Conservation (phyloP, 1,140 invertebrate species). For the Ridgeia piscesae region DNA sequence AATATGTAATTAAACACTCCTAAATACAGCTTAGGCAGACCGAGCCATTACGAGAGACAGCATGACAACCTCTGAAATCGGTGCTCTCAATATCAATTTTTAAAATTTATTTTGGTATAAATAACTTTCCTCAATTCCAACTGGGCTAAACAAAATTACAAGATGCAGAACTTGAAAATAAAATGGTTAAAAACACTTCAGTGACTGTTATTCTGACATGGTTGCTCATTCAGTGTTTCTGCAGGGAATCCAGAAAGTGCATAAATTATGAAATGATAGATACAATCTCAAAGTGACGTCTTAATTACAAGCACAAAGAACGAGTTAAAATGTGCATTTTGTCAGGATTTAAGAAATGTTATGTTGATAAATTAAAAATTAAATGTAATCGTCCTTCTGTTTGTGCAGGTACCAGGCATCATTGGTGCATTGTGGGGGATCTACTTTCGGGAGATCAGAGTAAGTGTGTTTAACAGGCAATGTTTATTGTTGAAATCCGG, state of each 20-base stretch:
- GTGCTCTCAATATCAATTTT: too few relatives aligned
- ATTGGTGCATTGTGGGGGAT: constrained; percentile 49
- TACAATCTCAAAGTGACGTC: neutral
- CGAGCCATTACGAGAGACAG: too few relatives aligned
- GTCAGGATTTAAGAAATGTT: neutral
- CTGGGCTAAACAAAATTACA: too few relatives aligned
- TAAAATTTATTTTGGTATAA: too few relatives aligned
- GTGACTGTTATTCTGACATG: neutral
- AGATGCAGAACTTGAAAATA: too few relatives aligned
- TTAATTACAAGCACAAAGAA: neutral
- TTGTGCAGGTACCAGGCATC: constrained; percentile 38
- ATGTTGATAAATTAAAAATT: neutral
- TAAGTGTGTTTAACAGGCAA: constrained; percentile 28
- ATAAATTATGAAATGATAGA: constrained; percentile 8
- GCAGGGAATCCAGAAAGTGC: neutral
- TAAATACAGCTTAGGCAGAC: too few relatives aligned
- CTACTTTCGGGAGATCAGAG: constrained; percentile 50
- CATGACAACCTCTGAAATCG: too few relatives aligned
- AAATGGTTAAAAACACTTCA: neutral
- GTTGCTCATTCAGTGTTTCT: neutral
- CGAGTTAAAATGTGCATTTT: constrained; percentile 7
- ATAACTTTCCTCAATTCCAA: too few relatives aligned
- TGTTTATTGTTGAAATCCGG: too few relatives aligned
- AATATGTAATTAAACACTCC: too few relatives aligned
- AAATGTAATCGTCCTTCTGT: neutral